Evolutionary conservation across 2,797 vertebrate species (phyloP).

Genomic region (Balearica regulorum): DNA sequence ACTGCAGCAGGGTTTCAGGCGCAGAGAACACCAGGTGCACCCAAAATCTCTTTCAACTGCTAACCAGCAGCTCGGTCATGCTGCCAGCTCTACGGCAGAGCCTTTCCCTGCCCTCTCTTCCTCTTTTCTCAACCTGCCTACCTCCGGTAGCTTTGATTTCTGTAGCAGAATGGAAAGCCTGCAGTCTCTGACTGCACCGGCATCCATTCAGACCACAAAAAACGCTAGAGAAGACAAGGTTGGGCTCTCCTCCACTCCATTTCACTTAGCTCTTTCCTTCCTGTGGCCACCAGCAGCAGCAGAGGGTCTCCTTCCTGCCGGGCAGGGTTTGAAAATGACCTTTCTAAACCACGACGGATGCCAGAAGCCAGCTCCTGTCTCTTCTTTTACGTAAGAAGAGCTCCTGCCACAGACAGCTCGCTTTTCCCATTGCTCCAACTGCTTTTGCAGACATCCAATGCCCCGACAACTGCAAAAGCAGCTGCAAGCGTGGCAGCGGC

Average conservation of each 20-base stretch:
- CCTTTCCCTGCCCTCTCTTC: background rate
- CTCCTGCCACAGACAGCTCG: background rate
- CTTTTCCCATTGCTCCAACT: background rate
- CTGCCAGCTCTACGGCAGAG: background rate
- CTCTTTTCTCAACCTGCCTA: background rate
- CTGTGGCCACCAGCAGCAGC: background rate
- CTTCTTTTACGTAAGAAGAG: background rate
- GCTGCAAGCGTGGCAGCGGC: background rate
- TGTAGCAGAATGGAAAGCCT: background rate
- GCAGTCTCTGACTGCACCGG: background rate
- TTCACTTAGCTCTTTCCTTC: fast-evolving
- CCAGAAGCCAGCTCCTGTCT: background rate
- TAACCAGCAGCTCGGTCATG: fast-evolving
- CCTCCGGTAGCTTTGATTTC: background rate
- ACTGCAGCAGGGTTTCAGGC: background rate
- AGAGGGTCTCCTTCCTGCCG: background rate
- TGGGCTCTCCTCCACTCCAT: background rate
- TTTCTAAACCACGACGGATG: background rate
- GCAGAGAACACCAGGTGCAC: background rate
- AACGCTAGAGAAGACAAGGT: fast-evolving
- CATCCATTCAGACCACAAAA: fast-evolving
- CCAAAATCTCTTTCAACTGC: background rate
- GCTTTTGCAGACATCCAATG: background rate
- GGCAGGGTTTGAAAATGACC: background rate
- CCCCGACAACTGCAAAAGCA: background rate